Evolutionary conservation across 64 coral and sea anemone species (phyloP).

Genomic region (Porites lutea): DNA sequence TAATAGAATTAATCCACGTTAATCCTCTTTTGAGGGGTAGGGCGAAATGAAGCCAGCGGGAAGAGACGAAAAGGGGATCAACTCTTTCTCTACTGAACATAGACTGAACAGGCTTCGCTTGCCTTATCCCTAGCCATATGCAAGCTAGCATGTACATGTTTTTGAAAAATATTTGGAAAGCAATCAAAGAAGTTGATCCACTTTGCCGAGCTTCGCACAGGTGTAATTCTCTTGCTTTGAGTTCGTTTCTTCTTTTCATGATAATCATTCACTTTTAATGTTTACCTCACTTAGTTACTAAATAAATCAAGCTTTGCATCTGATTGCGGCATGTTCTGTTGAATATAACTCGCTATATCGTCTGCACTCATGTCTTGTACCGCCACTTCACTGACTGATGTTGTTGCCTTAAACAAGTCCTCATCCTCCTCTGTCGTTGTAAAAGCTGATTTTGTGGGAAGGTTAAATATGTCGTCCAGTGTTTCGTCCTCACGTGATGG

Average conservation of each 20-base stretch:
- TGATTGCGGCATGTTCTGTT: constrained; percentile 70
- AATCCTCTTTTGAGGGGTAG: too few species aligned
- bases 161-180: too few species aligned
- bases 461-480: constrained; percentile 93
- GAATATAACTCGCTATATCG: constrained; percentile 89
- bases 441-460: constrained; percentile 42
- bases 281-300: constrained; percentile 10
- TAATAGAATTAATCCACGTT: too few species aligned
- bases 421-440: constrained; percentile 74
- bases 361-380: constrained; percentile 69
- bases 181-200: too few species aligned
- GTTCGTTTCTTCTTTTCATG: not conserved
- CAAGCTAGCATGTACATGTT: too few species aligned
- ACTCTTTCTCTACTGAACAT: too few species aligned
- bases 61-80: too few species aligned
- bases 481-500: constrained; percentile 83
- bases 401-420: constrained; percentile 72
- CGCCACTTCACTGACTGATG: constrained; percentile 4
- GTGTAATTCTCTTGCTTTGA: not conserved
- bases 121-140: too few species aligned
- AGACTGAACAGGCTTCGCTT: too few species aligned
- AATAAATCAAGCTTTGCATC: constrained; percentile 83
- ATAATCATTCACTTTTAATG: not conserved
- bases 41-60: too few species aligned
- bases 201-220: too few species aligned